Conservation (phyloP, 2,888 invertebrate genomes). For the Malthinus seriepunctatus region DNA sequence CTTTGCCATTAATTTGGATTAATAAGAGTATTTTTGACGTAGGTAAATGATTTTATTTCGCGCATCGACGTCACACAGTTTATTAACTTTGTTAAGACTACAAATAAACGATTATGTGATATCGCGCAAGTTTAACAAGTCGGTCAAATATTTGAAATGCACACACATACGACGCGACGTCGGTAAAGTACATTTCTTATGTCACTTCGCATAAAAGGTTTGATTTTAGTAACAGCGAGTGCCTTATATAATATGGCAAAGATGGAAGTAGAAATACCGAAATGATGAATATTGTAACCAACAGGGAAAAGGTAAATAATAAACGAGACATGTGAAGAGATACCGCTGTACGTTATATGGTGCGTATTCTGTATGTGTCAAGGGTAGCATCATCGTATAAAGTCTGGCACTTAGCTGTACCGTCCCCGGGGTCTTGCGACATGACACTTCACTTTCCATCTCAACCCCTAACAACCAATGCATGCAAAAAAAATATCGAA, state of each 20-base stretch:
- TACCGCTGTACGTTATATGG: slow-evolving; percentile 15
- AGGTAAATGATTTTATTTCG: slow-evolving; percentile 17
- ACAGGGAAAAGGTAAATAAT: slow-evolving; percentile 30
- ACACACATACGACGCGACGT: slow-evolving; percentile 5
- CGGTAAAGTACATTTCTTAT: slow-evolving; percentile 9
- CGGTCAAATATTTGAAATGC: slow-evolving; percentile 16
- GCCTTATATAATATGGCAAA: slow-evolving; percentile 14
- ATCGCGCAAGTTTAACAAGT: slow-evolving; percentile 18
- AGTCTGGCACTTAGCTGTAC: slow-evolving; percentile 29
- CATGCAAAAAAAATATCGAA: slow-evolving; percentile 51
- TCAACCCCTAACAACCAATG: slow-evolving; percentile 38
- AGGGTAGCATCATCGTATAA: slow-evolving; percentile 26
- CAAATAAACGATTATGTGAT: slow-evolving; percentile 15
- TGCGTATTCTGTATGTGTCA: slow-evolving; percentile 26
- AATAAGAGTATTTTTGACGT: background rate
- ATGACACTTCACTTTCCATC: slow-evolving; percentile 55
- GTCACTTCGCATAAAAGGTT: slow-evolving; percentile 24
- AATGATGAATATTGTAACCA: slow-evolving; percentile 30
- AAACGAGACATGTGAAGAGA: slow-evolving; percentile 28
- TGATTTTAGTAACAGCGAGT: slow-evolving; percentile 18
- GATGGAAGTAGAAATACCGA: slow-evolving; percentile 23
- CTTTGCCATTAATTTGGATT: background rate
- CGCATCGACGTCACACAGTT: slow-evolving; percentile 25
- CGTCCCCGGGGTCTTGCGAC: slow-evolving; percentile 49
- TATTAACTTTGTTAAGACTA: slow-evolving; percentile 12